phyloP scores from a whole-genome alignment of 1,140 invertebrate genomes.

The Leucophenga varia region DNA sequence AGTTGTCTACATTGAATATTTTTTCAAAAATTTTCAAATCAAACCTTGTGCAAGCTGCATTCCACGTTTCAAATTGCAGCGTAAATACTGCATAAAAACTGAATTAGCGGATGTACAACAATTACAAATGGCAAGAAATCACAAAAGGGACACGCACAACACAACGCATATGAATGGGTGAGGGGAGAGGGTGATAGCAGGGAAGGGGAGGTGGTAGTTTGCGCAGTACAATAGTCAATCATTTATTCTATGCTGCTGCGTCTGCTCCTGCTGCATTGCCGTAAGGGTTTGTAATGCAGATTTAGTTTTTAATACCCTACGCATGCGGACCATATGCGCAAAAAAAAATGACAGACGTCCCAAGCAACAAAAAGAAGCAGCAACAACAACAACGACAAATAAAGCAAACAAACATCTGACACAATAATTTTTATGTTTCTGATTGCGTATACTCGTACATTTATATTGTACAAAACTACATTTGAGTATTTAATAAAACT shows the following conservation, averaged over 20 bases:
- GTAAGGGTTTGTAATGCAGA: no score
- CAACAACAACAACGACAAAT: no score
- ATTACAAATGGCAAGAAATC: constrained; percentile 24
- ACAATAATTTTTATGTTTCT: constrained; percentile 25
- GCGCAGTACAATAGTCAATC: no score
- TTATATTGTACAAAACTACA: no score
- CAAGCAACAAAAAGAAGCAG: constrained; percentile 6
- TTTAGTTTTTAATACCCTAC: not conserved
- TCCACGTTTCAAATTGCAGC: constrained; percentile 54
- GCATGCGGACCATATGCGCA: constrained; percentile 20
- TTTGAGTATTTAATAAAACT: no score
- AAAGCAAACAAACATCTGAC: constrained; percentile 30
- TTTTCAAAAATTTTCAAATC: no score
- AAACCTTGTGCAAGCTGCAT: no score
- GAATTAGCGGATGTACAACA: constrained; percentile 36
- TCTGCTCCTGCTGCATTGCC: no score
- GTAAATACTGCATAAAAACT: constrained; percentile 48
- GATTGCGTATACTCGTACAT: no score
- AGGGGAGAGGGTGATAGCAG: not conserved
- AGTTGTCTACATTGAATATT: no score
- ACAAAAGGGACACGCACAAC: constrained; percentile 5
- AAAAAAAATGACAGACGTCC: constrained; percentile 40
- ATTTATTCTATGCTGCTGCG: no score
- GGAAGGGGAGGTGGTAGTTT: not conserved
- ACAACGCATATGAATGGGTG: not conserved